Evolutionary conservation across 1,140 invertebrate genomes (phyloP).

Genomic region (Pseudomyrmex cubaensis): DNA sequence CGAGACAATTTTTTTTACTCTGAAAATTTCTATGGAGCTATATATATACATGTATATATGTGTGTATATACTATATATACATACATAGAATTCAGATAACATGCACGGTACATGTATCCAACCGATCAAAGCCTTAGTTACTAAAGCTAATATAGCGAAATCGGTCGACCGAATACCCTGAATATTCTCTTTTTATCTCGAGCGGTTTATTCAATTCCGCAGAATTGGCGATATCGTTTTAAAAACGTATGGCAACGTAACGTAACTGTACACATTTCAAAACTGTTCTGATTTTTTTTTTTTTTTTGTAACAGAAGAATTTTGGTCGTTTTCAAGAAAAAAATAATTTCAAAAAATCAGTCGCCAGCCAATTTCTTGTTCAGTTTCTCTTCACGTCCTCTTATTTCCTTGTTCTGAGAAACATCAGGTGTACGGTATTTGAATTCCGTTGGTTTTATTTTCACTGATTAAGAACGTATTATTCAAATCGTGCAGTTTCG

Average conservation of each 20-base stretch:
- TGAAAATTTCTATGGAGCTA: conserved; percentile 16
- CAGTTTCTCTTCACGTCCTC: no score
- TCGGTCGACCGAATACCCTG: conserved; percentile 43
- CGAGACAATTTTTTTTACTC: conserved; percentile 42
- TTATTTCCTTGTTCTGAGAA: not conserved
- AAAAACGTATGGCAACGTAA: conserved; percentile 25
- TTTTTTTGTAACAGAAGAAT: not conserved
- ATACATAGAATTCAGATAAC: conserved; percentile 38
- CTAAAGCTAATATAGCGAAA: conserved; percentile 52
- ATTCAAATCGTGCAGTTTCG: not conserved
- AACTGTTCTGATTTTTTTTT: not conserved
- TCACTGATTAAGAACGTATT: not conserved
- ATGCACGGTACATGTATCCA: conserved; percentile 17
- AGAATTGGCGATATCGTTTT: conserved; percentile 34
- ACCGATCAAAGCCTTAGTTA: conserved; percentile 52
- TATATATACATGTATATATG: no score
- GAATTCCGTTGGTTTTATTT: not conserved
- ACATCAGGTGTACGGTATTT: not conserved
- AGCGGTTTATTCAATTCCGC: conserved; percentile 49
- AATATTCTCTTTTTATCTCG: conserved; percentile 27
- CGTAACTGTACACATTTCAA: not conserved
- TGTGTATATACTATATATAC: not conserved
- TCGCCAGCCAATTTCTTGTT: not conserved
- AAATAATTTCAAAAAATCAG: not conserved
- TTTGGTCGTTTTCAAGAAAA: no score